Percentiles rank a stretch among this genome's conserved stretches.
Evolutionary conservation across 1,140 invertebrate genomes (phyloP).

Genomic region (Panagrolaimus sp.): DNA sequence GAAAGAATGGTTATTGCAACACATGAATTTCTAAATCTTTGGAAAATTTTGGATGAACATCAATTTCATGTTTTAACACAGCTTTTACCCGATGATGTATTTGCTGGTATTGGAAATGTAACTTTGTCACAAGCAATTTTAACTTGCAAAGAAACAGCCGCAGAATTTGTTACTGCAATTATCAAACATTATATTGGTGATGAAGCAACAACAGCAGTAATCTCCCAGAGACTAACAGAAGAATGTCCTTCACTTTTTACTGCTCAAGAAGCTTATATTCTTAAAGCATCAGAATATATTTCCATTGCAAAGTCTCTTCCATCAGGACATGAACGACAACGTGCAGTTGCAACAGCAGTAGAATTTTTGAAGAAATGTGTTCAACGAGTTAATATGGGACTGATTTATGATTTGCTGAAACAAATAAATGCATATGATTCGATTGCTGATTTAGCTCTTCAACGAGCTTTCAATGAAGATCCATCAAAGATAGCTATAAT

Average conservation of each 20-base stretch:
- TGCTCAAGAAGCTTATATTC: background rate
- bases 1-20: constrained; percentile 67
- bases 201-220: constrained; percentile 82
- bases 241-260: constrained; percentile 77
- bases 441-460: constrained; percentile 59
- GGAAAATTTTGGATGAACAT: constrained; percentile 84
- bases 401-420: constrained; percentile 16
- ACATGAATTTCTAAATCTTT: constrained; percentile 80
- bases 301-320: constrained; percentile 19
- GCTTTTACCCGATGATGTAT: constrained; percentile 64
- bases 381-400: constrained; percentile 8
- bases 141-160: constrained; percentile 58
- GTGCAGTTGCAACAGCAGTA: background rate
- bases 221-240: constrained; percentile 77
- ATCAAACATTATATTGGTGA: constrained; percentile 75
- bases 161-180: constrained; percentile 59
- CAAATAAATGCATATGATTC: constrained; percentile 61
- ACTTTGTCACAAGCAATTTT: background rate
- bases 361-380: background rate
- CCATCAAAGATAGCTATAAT: constrained; percentile 26
- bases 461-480: constrained; percentile 58
- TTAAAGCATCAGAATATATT: background rate
- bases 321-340: background rate
- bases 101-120: constrained; percentile 20
- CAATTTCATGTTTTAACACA: constrained; percentile 73